phyloP scores from a whole-genome alignment of 1,140 invertebrate genomes.

The Papilio polytes region DNA sequence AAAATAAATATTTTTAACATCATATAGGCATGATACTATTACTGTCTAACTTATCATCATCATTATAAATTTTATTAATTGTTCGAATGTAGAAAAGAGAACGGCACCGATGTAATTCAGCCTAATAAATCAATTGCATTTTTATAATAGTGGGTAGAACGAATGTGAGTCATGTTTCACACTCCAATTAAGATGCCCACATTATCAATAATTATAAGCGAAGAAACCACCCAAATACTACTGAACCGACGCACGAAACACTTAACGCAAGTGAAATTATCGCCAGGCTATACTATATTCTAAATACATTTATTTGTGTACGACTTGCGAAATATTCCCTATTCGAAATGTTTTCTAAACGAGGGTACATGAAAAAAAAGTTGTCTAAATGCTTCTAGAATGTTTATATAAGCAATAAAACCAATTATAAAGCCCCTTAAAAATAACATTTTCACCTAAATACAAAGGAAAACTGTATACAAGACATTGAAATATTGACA shows the following conservation, averaged over 20 bases:
- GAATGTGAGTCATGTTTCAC: slow-evolving; percentile 80
- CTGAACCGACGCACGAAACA: slow-evolving; percentile 71
- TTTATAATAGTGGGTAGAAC: slow-evolving; percentile 72
- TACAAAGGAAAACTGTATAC: slow-evolving; percentile 61
- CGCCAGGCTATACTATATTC: slow-evolving; percentile 48
- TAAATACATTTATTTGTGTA: slow-evolving; percentile 47
- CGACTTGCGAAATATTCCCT: slow-evolving; percentile 40
- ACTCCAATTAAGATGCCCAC: slow-evolving; percentile 79
- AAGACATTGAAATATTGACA: slow-evolving; percentile 65
- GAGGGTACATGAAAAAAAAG: slow-evolving; percentile 65
- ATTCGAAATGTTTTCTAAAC: slow-evolving; percentile 43
- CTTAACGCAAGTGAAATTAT: slow-evolving; percentile 59
- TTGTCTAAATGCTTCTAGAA: neutral
- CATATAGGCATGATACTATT: neutral
- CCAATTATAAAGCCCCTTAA: slow-evolving; percentile 33
- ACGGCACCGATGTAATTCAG: slow-evolving; percentile 44
- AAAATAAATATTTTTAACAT: neutral
- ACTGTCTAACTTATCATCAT: neutral
- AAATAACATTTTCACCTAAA: slow-evolving; percentile 49
- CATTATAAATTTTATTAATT: slow-evolving; percentile 1
- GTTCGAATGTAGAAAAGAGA: slow-evolving; percentile 38
- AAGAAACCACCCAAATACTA: slow-evolving; percentile 72
- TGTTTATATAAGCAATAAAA: slow-evolving; percentile 23
- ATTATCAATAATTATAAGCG: slow-evolving; percentile 73
- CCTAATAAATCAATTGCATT: slow-evolving; percentile 71